Conservation (phyloP, 1,140 invertebrate species). For the Geopemphigus sp. region DNA sequence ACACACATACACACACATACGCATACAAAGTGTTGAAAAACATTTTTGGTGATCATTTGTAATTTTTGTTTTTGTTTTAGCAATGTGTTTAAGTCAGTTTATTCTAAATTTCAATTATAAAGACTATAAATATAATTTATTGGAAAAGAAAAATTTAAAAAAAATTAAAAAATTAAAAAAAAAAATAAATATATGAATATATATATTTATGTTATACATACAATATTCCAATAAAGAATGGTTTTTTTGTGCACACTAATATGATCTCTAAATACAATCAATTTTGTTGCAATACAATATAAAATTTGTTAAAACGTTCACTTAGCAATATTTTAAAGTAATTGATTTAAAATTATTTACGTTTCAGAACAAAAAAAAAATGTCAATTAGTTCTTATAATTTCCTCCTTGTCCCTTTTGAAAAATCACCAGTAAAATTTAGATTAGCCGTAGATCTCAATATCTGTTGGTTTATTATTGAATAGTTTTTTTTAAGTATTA, state of each 20-base stretch:
- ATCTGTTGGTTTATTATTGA: constrained; percentile 49
- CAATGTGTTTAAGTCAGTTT: constrained; percentile 40
- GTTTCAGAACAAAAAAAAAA: constrained; percentile 44
- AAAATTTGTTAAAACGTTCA: constrained; percentile 34
- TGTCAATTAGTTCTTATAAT: constrained; percentile 46
- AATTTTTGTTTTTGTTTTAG: constrained; percentile 40
- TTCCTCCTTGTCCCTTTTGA: neutral
- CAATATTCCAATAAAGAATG: constrained; percentile 47
- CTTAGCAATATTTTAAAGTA: constrained; percentile 41
- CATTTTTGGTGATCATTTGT: constrained; percentile 40
- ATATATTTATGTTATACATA: constrained; percentile 45
- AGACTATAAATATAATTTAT: constrained; percentile 47
- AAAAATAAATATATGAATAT: neutral
- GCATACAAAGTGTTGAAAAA: constrained; percentile 34
- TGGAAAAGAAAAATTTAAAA: constrained; percentile 40
- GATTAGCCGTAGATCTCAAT: constrained; percentile 49
- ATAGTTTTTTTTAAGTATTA: constrained; percentile 48
- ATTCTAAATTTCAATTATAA: constrained; percentile 45
- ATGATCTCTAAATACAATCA: constrained; percentile 49
- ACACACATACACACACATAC: constrained; percentile 38
- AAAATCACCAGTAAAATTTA: constrained; percentile 41
- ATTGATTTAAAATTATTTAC: constrained; percentile 31
- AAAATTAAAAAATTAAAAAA: constrained; percentile 11
- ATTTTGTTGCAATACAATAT: constrained; percentile 49
- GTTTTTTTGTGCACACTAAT: constrained; percentile 43